Evolutionary conservation across 2,797 vertebrate species (phyloP), one percentile per base, ranked within the genome.

Genomic region (Sternotherus odoratus): DNA sequence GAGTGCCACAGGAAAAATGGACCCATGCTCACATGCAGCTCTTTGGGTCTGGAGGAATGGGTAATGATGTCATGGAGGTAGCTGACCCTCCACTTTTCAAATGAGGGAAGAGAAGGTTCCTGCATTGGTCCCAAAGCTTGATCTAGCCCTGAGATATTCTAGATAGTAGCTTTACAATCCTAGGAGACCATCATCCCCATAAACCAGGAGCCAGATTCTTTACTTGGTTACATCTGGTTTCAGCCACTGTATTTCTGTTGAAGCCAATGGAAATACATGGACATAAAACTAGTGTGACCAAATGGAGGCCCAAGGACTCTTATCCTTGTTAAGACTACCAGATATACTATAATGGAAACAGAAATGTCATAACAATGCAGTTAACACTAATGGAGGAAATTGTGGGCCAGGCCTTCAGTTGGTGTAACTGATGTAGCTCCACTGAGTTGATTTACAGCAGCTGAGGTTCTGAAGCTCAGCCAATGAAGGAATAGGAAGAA

Each of bases 401-500:
- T 51, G 2, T 21, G 63, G 63, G n/a, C 8, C 24, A 69, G 39
- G 46, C 89, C 85, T 6, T 80, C 56, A 56, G 33, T 13, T 66
- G 78, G 16, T 39, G 1, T 74, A 74, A 28, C 48, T 4, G 16
- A 8, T 69, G 23, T 33, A 85, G 19, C 21, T 79, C 26, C 54
- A 85, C 4, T 5, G 77, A 87, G 12, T 23, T 85, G 26, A 48
- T 95, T 84, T 90, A 26, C 39, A 72, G 1, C 5, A 81, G 33
- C 6, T 88, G 77, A 87, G 79, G 54, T 39, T 23, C 2, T 43
- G 89, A 95, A 53, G 19, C 60, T 93, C 3, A 0, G 63, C 94
- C 94, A 86, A 88, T 94, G 77, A 89, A 21, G 80, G 87, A 92
- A 91, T 57, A 88, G 92, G 88, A 95, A 95, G 93, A 92, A 91